phyloP scores from a whole-genome alignment of 2,888 invertebrate genomes.

The Cantharis rustica region DNA sequence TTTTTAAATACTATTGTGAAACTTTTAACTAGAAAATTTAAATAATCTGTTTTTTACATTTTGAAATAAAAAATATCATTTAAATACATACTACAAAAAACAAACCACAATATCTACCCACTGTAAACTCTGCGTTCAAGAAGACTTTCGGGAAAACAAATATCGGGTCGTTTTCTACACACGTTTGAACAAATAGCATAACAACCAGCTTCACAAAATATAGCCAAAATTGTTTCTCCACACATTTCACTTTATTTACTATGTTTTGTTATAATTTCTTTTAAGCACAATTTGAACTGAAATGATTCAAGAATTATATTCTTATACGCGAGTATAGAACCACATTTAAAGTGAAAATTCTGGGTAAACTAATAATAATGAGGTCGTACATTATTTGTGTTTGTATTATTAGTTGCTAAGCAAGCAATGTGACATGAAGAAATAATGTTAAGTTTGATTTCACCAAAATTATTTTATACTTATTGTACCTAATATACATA shows the following conservation, averaged over 20 bases:
- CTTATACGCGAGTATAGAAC: not conserved
- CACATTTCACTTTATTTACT: not conserved
- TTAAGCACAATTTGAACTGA: not conserved
- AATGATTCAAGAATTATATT: not conserved
- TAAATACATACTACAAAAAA: not conserved
- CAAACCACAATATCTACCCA: not conserved
- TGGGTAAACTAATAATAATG: not conserved
- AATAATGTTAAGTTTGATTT: not conserved
- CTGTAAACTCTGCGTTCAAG: not conserved
- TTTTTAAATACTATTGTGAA: no score
- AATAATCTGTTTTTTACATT: no score
- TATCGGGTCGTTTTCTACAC: not conserved
- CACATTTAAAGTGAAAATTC: not conserved
- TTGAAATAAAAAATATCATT: not conserved
- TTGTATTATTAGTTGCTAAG: slow-evolving; percentile 1
- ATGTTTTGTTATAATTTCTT: not conserved
- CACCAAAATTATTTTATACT: not conserved
- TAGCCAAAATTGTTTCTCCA: not conserved
- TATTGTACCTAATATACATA: not conserved
- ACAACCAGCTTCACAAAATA: not conserved
- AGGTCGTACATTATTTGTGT: not conserved
- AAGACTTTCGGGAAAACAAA: not conserved
- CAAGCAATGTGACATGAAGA: not conserved
- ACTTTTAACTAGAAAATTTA: no score
- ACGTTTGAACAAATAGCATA: not conserved